phyloP scores from a whole-genome alignment of 2,888 invertebrate species.

The Noctuana brunneofusca region DNA sequence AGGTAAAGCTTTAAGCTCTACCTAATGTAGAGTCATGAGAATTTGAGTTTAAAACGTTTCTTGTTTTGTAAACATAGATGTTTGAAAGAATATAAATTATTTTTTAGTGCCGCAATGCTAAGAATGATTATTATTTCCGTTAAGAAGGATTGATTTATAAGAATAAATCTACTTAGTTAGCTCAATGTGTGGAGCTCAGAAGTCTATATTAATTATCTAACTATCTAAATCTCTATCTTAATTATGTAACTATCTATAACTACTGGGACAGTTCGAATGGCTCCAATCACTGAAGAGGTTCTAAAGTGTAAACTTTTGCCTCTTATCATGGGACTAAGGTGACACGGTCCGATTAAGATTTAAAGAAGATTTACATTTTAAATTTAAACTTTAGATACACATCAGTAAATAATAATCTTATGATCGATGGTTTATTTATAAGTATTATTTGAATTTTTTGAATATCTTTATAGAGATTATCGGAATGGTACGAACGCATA shows the following conservation, averaged over 20 bases:
- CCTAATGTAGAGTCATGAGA: neutral
- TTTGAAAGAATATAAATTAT: neutral
- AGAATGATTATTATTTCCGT: too few species aligned
- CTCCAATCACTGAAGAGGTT: too few species aligned
- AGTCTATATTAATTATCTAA: too few species aligned
- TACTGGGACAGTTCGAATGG: too few species aligned
- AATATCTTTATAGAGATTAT: constrained; percentile 3
- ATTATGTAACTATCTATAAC: too few species aligned
- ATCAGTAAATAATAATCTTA: constrained; percentile 3
- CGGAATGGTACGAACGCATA: constrained; percentile 1
- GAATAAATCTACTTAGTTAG: too few species aligned
- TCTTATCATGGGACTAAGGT: neutral
- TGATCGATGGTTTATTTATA: neutral
- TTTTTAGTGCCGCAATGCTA: neutral
- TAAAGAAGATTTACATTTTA: neutral
- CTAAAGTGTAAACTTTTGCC: too few species aligned
- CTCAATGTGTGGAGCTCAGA: too few species aligned
- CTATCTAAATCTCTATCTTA: too few species aligned
- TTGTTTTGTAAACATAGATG: neutral
- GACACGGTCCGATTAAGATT: neutral
- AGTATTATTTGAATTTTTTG: neutral
- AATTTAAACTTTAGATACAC: neutral
- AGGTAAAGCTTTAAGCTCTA: neutral
- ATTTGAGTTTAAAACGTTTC: neutral
- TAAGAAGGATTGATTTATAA: too few species aligned